Evolutionary conservation across 2,797 vertebrate species (phyloP).

Genomic region (Sciurus vulgaris): DNA sequence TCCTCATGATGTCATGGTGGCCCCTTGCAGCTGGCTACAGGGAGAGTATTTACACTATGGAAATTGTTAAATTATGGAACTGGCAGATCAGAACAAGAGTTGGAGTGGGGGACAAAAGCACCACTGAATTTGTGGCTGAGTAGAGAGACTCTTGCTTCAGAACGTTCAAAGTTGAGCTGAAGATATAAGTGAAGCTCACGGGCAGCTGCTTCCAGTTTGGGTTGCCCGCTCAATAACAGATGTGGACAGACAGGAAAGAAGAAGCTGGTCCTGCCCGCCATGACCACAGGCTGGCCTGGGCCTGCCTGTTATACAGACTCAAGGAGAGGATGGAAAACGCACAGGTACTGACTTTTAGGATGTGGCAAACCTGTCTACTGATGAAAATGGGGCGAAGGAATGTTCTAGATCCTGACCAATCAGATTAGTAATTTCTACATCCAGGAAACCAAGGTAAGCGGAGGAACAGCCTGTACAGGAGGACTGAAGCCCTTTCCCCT

Average conservation of each 20-base stretch:
- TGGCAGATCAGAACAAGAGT: neutral
- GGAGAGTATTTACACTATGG: neutral
- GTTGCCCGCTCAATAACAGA: neutral
- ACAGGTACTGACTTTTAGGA: neutral
- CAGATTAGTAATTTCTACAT: neutral
- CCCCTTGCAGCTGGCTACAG: neutral
- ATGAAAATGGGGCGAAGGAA: neutral
- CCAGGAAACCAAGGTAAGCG: neutral
- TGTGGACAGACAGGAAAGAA: neutral
- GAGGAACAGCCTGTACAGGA: neutral
- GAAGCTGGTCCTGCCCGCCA: neutral
- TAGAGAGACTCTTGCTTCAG: neutral
- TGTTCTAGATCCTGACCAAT: neutral
- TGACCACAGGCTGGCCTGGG: neutral
- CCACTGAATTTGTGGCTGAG: neutral
- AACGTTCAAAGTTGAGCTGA: neutral
- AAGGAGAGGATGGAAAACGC: neutral
- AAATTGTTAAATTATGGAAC: neutral
- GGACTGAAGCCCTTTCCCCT: neutral
- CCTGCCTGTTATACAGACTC: neutral
- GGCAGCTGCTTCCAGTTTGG: neutral
- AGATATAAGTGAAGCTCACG: neutral
- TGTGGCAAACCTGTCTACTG: neutral
- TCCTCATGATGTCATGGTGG: neutral
- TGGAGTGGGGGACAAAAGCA: neutral